A percentile compares a stretch with the other conserved stretches of the same genome.
These are phyloP conservation scores for Cuniculus paca DNA, from an alignment of 2,797 vertebrate species.

Conservation along the genomic window DNA sequence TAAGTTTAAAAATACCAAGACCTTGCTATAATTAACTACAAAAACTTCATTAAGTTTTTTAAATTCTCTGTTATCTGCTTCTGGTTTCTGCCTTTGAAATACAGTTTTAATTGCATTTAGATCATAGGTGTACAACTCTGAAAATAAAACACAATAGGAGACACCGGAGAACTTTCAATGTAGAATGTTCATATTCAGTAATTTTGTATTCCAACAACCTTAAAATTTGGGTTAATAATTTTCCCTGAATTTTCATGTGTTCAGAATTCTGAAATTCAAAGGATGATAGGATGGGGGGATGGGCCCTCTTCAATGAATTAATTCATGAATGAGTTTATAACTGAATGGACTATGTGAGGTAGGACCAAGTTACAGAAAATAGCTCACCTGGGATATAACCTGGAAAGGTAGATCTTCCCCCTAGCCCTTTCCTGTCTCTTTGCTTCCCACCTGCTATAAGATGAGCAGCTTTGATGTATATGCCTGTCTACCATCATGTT, in stretches of 20 bases:
- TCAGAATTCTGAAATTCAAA: background rate
- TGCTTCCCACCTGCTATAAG: background rate
- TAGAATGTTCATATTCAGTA: background rate
- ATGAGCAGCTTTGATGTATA: background rate
- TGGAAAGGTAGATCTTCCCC: background rate
- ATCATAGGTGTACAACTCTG: background rate
- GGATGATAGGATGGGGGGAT: background rate
- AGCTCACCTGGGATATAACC: background rate
- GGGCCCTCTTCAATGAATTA: background rate
- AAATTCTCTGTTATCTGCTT: background rate
- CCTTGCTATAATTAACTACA: background rate
- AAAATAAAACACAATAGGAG: conserved; percentile 15
- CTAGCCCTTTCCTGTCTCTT: background rate
- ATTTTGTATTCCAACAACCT: background rate
- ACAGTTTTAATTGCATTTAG: conserved; percentile 28
- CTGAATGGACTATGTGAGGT: background rate
- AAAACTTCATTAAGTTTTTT: conserved; percentile 18
- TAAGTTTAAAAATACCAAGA: background rate
- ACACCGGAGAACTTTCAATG: background rate
- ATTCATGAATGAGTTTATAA: background rate
- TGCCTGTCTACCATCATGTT: background rate
- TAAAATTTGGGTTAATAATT: background rate
- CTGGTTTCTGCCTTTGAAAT: conserved; percentile 18
- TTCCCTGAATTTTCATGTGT: background rate
- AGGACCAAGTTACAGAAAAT: background rate